Evolutionary conservation across 1,140 invertebrate species (phyloP).

Genomic region (Pseudomyrmex flavicornis): DNA sequence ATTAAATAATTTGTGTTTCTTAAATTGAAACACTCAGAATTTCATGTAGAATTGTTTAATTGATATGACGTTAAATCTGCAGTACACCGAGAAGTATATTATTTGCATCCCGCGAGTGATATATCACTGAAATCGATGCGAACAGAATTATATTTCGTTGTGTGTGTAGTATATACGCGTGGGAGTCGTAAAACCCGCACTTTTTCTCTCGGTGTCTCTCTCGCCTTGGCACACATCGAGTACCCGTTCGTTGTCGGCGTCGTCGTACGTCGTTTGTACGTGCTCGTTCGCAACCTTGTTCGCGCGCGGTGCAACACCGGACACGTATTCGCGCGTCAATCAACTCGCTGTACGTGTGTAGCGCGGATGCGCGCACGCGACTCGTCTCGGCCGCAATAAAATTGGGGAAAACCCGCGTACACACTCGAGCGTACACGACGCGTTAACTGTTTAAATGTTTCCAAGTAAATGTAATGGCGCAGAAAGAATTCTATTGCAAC

Average conservation of each 20-base stretch:
- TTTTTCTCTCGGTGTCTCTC: constrained; percentile 51
- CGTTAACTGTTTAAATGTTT: constrained; percentile 25
- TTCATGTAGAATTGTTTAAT: too few relatives aligned
- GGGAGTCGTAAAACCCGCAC: constrained; percentile 30
- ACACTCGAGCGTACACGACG: constrained; percentile 7
- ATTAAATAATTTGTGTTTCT: too few relatives aligned
- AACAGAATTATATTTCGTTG: background rate
- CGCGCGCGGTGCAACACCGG: constrained; percentile 38
- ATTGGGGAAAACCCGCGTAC: constrained; percentile 31
- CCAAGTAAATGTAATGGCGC: constrained; percentile 9
- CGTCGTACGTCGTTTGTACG: constrained; percentile 38
- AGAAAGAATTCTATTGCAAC: background rate
- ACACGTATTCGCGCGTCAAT: constrained; percentile 58
- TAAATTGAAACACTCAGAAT: too few relatives aligned
- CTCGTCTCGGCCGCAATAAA: constrained; percentile 21
- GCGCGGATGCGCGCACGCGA: constrained; percentile 35
- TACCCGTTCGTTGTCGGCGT: background rate
- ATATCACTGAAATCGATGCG: background rate
- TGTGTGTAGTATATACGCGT: background rate
- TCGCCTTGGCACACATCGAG: constrained; percentile 71
- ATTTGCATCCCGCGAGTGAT: background rate
- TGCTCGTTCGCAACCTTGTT: constrained; percentile 53
- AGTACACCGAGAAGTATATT: background rate
- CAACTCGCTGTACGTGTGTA: constrained; percentile 54
- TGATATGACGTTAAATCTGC: background rate